These are phyloP conservation scores for Ellobium chinense DNA, from an alignment of 2,888 invertebrate species.

Conservation along the genomic window DNA sequence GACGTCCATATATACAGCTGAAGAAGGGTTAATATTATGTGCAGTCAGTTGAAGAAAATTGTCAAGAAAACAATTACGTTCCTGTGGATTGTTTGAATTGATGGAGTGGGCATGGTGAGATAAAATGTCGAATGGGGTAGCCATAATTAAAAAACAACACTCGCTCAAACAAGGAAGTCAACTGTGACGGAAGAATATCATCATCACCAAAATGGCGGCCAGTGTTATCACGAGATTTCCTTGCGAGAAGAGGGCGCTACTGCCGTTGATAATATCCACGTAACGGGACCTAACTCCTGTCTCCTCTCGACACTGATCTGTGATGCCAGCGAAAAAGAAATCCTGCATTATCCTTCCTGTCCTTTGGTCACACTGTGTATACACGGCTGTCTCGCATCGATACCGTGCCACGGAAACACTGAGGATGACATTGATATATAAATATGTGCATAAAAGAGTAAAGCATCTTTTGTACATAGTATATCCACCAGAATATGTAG, in stretches of 20 bases:
- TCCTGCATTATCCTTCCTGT: constrained; percentile 54
- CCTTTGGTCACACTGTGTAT: constrained; percentile 46
- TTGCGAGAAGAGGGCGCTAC: background rate
- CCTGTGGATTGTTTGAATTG: too few relatives aligned
- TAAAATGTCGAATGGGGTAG: background rate
- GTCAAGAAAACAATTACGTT: too few relatives aligned
- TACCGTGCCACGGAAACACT: constrained; percentile 52
- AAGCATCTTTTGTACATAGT: too few relatives aligned
- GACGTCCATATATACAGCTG: too few relatives aligned
- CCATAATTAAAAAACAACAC: background rate
- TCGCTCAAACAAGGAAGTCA: background rate
- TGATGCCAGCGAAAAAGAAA: constrained; percentile 54
- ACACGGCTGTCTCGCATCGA: constrained; percentile 55
- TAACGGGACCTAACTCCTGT: constrained; percentile 52
- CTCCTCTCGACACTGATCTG: constrained; percentile 43
- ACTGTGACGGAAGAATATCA: background rate
- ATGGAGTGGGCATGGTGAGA: too few relatives aligned
- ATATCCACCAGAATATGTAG: too few relatives aligned
- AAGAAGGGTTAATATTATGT: too few relatives aligned
- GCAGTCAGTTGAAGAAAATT: too few relatives aligned
- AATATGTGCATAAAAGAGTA: too few relatives aligned
- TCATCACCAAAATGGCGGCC: background rate
- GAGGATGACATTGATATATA: too few relatives aligned
- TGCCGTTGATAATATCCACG: constrained; percentile 36
- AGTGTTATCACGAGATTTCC: background rate